These are phyloP conservation scores for Rafetus swinhoei DNA, from an alignment of 2,113 vertebrate species.

Conservation along the genomic window DNA sequence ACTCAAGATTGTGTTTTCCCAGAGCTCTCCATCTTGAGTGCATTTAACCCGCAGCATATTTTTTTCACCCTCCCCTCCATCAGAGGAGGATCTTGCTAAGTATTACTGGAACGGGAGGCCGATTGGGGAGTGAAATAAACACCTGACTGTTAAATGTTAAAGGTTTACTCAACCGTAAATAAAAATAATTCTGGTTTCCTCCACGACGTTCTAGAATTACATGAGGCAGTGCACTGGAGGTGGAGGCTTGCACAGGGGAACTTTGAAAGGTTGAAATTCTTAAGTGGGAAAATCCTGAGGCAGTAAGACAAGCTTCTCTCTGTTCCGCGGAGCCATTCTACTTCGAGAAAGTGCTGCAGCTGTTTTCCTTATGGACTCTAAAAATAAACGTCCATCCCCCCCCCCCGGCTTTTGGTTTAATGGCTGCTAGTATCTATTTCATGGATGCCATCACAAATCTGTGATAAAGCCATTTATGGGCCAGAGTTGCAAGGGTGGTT, in stretches of 20 bases:
- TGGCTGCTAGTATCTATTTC: slow-evolving; percentile 24
- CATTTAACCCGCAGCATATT: slow-evolving; percentile 45
- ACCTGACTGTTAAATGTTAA: slow-evolving; percentile 76
- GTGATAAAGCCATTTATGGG: neutral
- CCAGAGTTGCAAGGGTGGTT: neutral
- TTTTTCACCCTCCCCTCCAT: slow-evolving; percentile 10
- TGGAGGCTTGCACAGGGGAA: slow-evolving; percentile 35
- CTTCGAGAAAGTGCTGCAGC: slow-evolving; percentile 47
- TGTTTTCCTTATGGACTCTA: slow-evolving; percentile 50
- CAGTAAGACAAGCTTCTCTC: slow-evolving; percentile 11
- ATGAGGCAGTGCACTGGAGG: slow-evolving; percentile 8
- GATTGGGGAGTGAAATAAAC: slow-evolving; percentile 79
- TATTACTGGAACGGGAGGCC: slow-evolving; percentile 72
- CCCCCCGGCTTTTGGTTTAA: neutral
- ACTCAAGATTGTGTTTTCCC: slow-evolving; percentile 69
- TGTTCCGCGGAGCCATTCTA: slow-evolving; percentile 28
- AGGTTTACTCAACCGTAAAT: slow-evolving; percentile 77
- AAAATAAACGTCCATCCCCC: slow-evolving; percentile 54
- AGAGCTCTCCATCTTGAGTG: slow-evolving; percentile 60
- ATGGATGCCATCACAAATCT: neutral
- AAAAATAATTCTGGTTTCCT: slow-evolving; percentile 70
- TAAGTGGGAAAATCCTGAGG: slow-evolving; percentile 38
- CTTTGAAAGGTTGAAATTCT: slow-evolving; percentile 35
- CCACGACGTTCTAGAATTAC: slow-evolving; percentile 51
- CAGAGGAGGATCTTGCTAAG: slow-evolving; percentile 53